Base-by-base conservation (phyloP, 2,888 invertebrate species). In the Morpho achilles region DNA sequence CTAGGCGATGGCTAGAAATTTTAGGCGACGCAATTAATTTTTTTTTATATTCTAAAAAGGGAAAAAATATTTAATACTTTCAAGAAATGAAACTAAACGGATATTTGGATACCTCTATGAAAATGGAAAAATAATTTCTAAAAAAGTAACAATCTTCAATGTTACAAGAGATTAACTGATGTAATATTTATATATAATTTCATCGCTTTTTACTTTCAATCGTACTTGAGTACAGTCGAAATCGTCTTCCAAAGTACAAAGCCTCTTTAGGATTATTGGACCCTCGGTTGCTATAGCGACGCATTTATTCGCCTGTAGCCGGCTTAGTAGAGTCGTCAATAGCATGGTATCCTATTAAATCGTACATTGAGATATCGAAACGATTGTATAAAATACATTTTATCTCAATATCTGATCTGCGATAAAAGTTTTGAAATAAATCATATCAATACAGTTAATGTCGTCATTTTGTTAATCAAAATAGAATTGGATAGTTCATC, bases 211-310 rank as follows among this genome's bases (percentile, higher is more conserved):
- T 71, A 72, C 74, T 71, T 68, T 70, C 68, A 76, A 79, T 77
- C 75, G 77, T 72, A 73, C 76, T 83, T 72, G 75, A 82, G 75
- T 75, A 76, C 74, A 75, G 75, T 76, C 73, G 76, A 75, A 76
- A 80, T 81, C 79, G 79, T 75, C 80, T 81, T 69, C 70, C 69
- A 71, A 77, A 74, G 79, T 79, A 84, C 77, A 85, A 84, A 87
- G 83, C 83, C 80, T 85, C 84, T 83, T 82, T 76, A 80, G 87
- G 88, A 89, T 89, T 89, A 88, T 77, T 69, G 80, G 76, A 78
- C 80, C 85, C 86, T 75, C 77, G 76, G 87, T 87, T 66, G 63
- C 77, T 77, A 85, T 83, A 80, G 79, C 65, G 69, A 88, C 85
- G 84, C 81, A 80, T 84, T 84, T 83, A 76, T 77, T 77, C 76